A percentile compares a stretch with the other conserved stretches of the same genome.
These are phyloP conservation scores for Rattus norvegicus DNA, from an alignment of 2,113 vertebrate species.

Conservation along the genomic window GRCr8 NC_086039.1:72259001-72259500, in stretches of 20 bases:
- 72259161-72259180: not conserved
- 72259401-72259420: not conserved
- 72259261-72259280: not conserved
- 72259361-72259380: not conserved
- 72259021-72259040: not conserved
- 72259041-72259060: not conserved
- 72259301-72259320: not conserved
- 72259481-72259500: not conserved
- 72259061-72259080: not conserved
- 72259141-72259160: not conserved
- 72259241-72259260: not conserved
- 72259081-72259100: slow-evolving; percentile 7
- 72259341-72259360: not conserved
- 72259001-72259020: not conserved
- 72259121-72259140: slow-evolving; percentile 27
- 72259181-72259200: not conserved
- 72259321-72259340: not conserved
- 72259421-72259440: not conserved
- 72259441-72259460: not conserved
- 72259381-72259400: not conserved
- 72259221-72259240: not conserved
- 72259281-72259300: not conserved
- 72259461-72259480: not conserved
- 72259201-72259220: slow-evolving; percentile 21
- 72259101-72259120: not conserved